phyloP scores from a whole-genome alignment of 2,888 invertebrate genomes.

The Parthenolecanium corni region DNA sequence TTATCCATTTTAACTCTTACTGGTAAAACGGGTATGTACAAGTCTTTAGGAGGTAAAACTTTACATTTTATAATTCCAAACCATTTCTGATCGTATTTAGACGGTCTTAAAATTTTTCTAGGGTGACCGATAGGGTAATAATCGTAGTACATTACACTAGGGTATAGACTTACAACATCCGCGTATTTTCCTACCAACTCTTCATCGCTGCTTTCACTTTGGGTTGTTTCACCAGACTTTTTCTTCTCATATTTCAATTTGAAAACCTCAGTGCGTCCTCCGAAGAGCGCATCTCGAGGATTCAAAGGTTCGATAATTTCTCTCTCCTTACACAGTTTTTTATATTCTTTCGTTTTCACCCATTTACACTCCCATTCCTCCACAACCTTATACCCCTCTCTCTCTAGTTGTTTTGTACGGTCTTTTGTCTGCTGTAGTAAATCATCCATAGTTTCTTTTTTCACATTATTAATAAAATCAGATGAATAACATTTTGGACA shows the following conservation, averaged over 20 bases:
- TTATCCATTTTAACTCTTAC: conserved; percentile 20
- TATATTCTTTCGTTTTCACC: conserved; percentile 6
- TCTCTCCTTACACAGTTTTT: not conserved
- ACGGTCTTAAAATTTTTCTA: conserved; percentile 32
- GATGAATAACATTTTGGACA: too few relatives aligned
- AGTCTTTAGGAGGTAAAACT: conserved; percentile 31
- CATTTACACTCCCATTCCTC: too few relatives aligned
- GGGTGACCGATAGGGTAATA: conserved; percentile 33
- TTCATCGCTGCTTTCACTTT: conserved; percentile 33
- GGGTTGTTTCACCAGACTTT: conserved; percentile 33
- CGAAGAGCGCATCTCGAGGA: conserved; percentile 32
- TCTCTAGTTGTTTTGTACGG: conserved; percentile 18
- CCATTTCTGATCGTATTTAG: conserved; percentile 32
- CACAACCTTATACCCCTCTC: conserved; percentile 18
- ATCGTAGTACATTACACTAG: too few relatives aligned
- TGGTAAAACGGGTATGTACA: conserved; percentile 31
- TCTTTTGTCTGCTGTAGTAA: conserved; percentile 29
- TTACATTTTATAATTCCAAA: conserved; percentile 33
- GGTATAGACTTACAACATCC: too few relatives aligned
- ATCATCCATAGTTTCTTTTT: conserved; percentile 13
- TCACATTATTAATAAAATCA: conserved; percentile 21
- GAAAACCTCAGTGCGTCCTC: too few relatives aligned
- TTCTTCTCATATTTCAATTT: conserved; percentile 31
- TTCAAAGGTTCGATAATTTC: conserved; percentile 29
- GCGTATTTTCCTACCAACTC: conserved; percentile 32